These are phyloP conservation scores for Amblyteles armatorius DNA, from an alignment of 2,888 invertebrate genomes.

Conservation along the genomic window DNA sequence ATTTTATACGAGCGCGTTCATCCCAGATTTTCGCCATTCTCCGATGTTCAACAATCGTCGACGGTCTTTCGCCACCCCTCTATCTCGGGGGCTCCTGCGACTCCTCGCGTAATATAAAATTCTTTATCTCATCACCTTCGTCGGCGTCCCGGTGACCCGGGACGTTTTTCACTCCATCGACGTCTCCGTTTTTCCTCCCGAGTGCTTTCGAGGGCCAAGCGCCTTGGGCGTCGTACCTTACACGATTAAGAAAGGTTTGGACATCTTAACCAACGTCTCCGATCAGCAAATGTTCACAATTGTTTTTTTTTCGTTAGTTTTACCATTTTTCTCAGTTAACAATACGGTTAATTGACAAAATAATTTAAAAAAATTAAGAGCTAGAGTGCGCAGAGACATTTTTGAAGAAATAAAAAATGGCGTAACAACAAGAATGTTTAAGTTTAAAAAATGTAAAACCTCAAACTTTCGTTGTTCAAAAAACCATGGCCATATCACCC, in stretches of 20 bases:
- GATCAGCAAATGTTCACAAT: background rate
- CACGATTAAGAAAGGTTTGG: background rate
- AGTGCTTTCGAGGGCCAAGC: background rate
- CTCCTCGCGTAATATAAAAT: constrained; percentile 42
- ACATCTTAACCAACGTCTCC: background rate
- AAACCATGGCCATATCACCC: no score
- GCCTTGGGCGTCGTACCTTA: constrained; percentile 19
- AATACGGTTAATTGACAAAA: background rate
- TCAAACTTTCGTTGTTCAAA: no score
- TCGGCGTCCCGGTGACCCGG: constrained; percentile 20
- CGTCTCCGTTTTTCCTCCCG: constrained; percentile 34
- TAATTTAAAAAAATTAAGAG: no score
- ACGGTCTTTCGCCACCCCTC: background rate
- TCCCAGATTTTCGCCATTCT: constrained; percentile 30
- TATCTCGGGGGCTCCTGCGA: background rate
- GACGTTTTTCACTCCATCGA: constrained; percentile 57
- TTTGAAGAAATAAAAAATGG: no score
- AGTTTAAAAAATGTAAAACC: no score
- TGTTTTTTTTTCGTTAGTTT: background rate
- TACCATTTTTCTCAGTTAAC: background rate
- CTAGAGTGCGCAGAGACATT: no score
- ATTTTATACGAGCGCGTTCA: constrained; percentile 20
- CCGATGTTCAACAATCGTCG: constrained; percentile 8
- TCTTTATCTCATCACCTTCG: constrained; percentile 44
- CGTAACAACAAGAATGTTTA: no score